Evolutionary conservation across 1,140 invertebrate species (phyloP).

Genomic region (Episyrphus balteatus): DNA sequence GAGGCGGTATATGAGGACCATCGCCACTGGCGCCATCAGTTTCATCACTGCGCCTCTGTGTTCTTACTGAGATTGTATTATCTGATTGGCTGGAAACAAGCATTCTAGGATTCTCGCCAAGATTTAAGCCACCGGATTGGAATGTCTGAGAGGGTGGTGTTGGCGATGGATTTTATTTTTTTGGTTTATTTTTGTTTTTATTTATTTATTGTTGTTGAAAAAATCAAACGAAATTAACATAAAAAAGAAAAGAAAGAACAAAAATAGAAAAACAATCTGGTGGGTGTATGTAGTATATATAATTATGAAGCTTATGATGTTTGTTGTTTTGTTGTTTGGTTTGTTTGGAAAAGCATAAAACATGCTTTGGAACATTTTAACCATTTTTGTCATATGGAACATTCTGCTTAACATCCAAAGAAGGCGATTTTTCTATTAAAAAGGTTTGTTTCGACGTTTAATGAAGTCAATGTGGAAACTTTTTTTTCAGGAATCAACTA

Average conservation of each 20-base stretch:
- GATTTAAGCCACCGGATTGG: constrained; percentile 5
- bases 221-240: not conserved
- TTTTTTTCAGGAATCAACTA: too few relatives aligned
- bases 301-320: too few relatives aligned
- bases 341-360: too few relatives aligned
- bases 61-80: constrained; percentile 9
- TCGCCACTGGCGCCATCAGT: constrained; percentile 12
- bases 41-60: constrained; percentile 7
- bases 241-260: too few relatives aligned
- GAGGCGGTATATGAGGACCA: constrained; percentile 8
- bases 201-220: not conserved
- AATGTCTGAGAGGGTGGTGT: constrained; percentile 14
- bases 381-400: too few relatives aligned
- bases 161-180: constrained; percentile 1
- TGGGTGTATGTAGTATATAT: not conserved
- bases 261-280: not conserved
- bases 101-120: not conserved
- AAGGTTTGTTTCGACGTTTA: too few relatives aligned
- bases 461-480: too few relatives aligned
- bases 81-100: constrained; percentile 23
- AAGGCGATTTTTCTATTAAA: too few relatives aligned
- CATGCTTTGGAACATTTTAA: too few relatives aligned
- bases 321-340: too few relatives aligned
- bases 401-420: too few relatives aligned
- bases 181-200: not conserved